phyloP scores from a whole-genome alignment of 2,797 vertebrate species.

The Alca torda region DNA sequence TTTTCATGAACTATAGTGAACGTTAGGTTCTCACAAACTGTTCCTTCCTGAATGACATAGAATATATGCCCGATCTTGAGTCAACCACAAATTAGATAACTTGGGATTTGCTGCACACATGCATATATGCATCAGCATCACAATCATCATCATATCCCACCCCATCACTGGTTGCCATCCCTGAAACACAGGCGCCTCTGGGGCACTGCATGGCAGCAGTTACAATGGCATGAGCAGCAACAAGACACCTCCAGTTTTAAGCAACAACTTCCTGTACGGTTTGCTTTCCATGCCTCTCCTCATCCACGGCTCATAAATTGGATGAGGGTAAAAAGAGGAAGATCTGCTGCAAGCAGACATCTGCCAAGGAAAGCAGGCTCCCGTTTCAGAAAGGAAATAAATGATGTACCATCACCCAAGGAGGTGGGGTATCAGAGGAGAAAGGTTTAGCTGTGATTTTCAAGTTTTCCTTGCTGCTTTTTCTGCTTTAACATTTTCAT shows the following conservation, averaged over 20 bases:
- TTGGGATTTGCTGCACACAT: background rate
- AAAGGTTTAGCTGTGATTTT: background rate
- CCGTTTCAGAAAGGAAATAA: background rate
- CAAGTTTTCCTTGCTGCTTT: background rate
- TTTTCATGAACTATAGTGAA: background rate
- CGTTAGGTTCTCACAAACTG: background rate
- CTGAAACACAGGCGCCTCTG: background rate
- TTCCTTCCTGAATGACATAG: background rate
- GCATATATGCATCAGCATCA: background rate
- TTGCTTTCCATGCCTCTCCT: background rate
- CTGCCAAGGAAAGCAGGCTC: background rate
- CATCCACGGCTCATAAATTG: background rate
- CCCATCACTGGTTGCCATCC: background rate
- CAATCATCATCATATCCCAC: background rate
- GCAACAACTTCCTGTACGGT: background rate
- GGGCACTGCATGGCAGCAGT: background rate
- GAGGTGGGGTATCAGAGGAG: background rate
- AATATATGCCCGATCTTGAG: background rate
- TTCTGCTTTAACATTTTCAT: background rate
- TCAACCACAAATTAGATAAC: background rate
- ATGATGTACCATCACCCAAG: fast-evolving
- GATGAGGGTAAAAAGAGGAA: background rate
- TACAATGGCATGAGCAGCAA: background rate
- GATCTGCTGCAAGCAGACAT: background rate
- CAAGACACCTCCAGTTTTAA: background rate